Evolutionary conservation across 2,888 invertebrate genomes (phyloP).

Genomic region (Ferdinandea cuprea): DNA sequence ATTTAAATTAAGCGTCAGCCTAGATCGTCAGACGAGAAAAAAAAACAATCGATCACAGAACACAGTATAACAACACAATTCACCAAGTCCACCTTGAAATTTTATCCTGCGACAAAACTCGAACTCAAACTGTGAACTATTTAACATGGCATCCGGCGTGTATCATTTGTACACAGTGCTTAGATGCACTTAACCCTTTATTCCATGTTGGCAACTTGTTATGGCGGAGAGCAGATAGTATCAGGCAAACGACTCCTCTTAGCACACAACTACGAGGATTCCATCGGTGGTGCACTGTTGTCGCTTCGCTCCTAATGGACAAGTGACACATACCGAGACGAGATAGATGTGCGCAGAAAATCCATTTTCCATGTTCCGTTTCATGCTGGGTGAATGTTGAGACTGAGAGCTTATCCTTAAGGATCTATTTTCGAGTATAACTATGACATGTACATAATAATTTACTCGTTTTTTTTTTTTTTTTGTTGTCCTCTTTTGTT

Average conservation of each 20-base stretch:
- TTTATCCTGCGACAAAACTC: conserved; percentile 32
- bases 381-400: conserved; percentile 58
- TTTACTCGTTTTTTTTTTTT: not conserved
- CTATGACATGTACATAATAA: conserved; percentile 24
- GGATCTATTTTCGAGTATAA: conserved; percentile 46
- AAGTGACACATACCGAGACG: conserved; percentile 35
- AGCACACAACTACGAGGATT: no score
- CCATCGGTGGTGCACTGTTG: conserved; percentile 41
- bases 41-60: not conserved
- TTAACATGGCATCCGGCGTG: conserved; percentile 33
- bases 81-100: conserved; percentile 32
- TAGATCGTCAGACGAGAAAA: no score
- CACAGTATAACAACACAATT: not conserved
- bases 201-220: conserved; percentile 69
- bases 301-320: conserved; percentile 50
- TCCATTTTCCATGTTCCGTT: conserved; percentile 40
- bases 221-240: conserved; percentile 41
- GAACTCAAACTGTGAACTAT: conserved; percentile 37
- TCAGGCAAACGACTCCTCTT: conserved; percentile 22
- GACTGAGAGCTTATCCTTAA: conserved; percentile 27
- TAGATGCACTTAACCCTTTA: conserved; percentile 66
- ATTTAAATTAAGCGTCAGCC: no score
- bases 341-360: conserved; percentile 39
- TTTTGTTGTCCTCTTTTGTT: not conserved
- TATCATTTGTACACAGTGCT: conserved; percentile 50